phyloP scores from a whole-genome alignment of 2,888 invertebrate genomes.

The Tinea semifulvella region DNA sequence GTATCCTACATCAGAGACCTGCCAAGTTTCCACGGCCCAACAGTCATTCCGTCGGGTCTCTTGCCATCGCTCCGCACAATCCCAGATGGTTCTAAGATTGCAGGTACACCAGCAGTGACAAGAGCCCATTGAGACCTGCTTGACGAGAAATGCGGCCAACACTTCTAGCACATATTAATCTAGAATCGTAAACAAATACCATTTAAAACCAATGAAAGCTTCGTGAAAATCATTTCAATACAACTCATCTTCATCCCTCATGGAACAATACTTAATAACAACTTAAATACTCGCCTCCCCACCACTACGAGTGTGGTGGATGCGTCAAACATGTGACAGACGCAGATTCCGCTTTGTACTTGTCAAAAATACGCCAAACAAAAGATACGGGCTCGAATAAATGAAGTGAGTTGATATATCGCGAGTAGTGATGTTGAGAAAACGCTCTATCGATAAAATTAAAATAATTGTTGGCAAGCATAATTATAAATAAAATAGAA shows the following conservation, averaged over 20 bases:
- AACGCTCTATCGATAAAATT: conserved; percentile 22
- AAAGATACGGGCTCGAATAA: conserved; percentile 60
- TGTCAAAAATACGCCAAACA: conserved; percentile 68
- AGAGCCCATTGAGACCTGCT: too few relatives aligned
- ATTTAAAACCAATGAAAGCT: not conserved
- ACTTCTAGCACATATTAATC: too few relatives aligned
- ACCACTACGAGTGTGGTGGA: conserved; percentile 12
- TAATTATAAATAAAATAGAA: too few relatives aligned
- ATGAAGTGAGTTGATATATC: conserved; percentile 66
- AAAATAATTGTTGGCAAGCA: conserved; percentile 27
- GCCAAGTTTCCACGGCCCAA: too few relatives aligned
- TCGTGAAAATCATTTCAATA: conserved; percentile 1
- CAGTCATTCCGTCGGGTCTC: too few relatives aligned
- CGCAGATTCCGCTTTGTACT: conserved; percentile 65
- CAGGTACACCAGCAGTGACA: too few relatives aligned
- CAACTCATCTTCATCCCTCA: conserved; percentile 2
- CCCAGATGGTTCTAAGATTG: too few relatives aligned
- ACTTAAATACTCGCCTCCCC: conserved; percentile 44
- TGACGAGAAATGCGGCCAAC: too few relatives aligned
- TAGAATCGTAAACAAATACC: too few relatives aligned
- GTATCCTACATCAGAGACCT: too few relatives aligned
- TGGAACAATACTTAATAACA: conserved; percentile 55
- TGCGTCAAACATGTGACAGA: conserved; percentile 63
- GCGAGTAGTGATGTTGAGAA: conserved; percentile 35
- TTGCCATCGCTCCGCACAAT: too few relatives aligned